Evolutionary conservation across 2,113 vertebrate genomes (phyloP), one percentile per base, ranked within the genome.

Genomic region (Microcebus murinus): DNA sequence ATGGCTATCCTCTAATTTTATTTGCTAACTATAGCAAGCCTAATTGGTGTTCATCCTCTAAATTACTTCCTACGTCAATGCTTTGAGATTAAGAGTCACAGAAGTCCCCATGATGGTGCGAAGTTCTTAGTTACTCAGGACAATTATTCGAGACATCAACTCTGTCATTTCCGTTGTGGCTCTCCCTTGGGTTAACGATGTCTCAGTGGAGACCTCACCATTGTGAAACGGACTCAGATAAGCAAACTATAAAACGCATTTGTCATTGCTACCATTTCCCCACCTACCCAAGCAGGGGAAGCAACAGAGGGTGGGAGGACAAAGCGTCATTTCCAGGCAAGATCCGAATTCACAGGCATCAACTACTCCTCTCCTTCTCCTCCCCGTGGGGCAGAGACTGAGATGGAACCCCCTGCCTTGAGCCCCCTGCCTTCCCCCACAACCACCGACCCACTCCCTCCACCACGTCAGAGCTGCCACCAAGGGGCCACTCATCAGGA

Each of bases 281-380:
- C 36, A 20, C 77, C 79, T 42, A 1, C 13, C 39, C 3, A 9
- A 61, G 6, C 13, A 55, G 5, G 12, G 21, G 18, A 67, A 12
- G 8, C 36, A 17, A 45, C 17, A 67, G 15, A 4, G 48, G 13
- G 2, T 6, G 2, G 50, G 23, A n/a, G 76, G 42, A 13, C 14
- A 4, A 2, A 12, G 34, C 6, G 3, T 7, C 0, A 2, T 25
- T n/a, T 11, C 45, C 55, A 21, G 4, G 17, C 18, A 21, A 21
- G 61, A 21, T 63, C 29, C 23, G 15, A 42, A 70, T 76, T 23
- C 50, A 27, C 8, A 23, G 11, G 27, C 0, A 17, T 7, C 20
- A n/a, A 15, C 1, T 0, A 17, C 27, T 8, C 39, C 2, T 42
- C 23, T 50, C 39, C 12, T 39, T 23, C 8, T 23, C 45, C 27